Evolutionary conservation across 1,140 invertebrate species (phyloP).

Genomic region (Palaemon carinicauda): DNA sequence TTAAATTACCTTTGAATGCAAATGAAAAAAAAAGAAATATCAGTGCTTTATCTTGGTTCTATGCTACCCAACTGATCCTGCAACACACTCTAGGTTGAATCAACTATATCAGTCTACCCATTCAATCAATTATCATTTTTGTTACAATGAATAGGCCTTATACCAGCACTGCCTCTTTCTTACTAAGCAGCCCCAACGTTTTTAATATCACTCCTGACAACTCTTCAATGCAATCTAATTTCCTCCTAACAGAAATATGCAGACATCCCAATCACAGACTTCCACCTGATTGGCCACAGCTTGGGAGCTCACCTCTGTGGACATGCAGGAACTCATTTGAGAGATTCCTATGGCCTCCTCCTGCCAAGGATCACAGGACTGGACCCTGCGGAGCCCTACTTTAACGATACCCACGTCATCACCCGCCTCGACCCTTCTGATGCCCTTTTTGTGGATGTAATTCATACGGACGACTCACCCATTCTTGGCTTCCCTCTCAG

Average conservation of each 20-base stretch:
- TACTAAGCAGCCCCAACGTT: too few relatives aligned
- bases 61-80: too few relatives aligned
- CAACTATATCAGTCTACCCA: too few relatives aligned
- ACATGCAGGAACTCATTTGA: constrained; percentile 79
- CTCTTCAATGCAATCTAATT: background rate
- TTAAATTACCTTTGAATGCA: too few relatives aligned
- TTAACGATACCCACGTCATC: constrained; percentile 80
- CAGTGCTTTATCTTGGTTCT: too few relatives aligned
- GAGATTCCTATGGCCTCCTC: constrained; percentile 72
- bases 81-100: too few relatives aligned
- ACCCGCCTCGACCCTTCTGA: constrained; percentile 86
- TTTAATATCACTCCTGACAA: background rate
- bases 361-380: constrained; percentile 79
- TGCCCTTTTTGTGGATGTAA: constrained; percentile 84
- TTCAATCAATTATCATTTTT: too few relatives aligned
- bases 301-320: constrained; percentile 86
- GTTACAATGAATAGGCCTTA: too few relatives aligned
- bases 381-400: constrained; percentile 92
- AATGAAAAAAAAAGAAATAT: too few relatives aligned
- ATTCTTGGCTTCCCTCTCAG: constrained; percentile 72
- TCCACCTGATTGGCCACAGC: constrained; percentile 90
- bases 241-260: constrained; percentile 21
- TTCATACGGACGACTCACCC: constrained; percentile 85
- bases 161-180: too few relatives aligned
- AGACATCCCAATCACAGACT: constrained; percentile 73